Evolutionary conservation across 1,140 invertebrate species (phyloP).

Genomic region (Atopsyche davidsoni): DNA sequence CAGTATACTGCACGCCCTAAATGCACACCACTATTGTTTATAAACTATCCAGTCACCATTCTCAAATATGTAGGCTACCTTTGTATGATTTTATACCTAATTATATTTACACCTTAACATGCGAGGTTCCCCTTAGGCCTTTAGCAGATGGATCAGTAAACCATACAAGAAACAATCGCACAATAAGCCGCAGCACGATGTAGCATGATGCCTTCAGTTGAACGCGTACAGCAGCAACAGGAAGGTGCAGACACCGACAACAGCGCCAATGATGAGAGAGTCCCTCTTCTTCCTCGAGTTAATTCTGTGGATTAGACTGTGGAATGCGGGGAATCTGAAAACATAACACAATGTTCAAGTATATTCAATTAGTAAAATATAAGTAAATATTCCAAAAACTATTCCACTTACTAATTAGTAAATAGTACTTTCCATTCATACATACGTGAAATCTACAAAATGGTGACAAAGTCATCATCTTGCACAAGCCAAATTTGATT

Average conservation of each 20-base stretch:
- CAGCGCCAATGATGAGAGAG: slow-evolving; percentile 79
- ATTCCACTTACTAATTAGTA: too few species aligned
- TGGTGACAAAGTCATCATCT: too few species aligned
- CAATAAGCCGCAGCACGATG: background rate
- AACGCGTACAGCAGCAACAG: slow-evolving; percentile 80
- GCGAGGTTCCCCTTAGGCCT: too few species aligned
- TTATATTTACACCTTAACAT: background rate
- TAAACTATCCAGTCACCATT: too few species aligned
- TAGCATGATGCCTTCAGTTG: slow-evolving; percentile 42
- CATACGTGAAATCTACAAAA: too few species aligned
- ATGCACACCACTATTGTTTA: too few species aligned
- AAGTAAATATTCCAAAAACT: too few species aligned
- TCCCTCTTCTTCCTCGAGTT: slow-evolving; percentile 88
- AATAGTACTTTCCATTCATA: too few species aligned
- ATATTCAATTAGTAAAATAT: too few species aligned
- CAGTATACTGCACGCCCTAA: too few species aligned
- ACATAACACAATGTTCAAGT: too few species aligned
- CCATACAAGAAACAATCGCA: background rate
- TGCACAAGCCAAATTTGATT: background rate
- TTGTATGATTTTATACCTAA: background rate
- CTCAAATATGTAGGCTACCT: background rate
- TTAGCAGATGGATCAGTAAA: too few species aligned
- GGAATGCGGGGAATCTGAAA: slow-evolving; percentile 70
- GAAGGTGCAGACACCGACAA: slow-evolving; percentile 83
- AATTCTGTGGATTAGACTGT: slow-evolving; percentile 87